phyloP scores from a whole-genome alignment of 2,888 invertebrate genomes.

The Neoscelio sp. region DNA sequence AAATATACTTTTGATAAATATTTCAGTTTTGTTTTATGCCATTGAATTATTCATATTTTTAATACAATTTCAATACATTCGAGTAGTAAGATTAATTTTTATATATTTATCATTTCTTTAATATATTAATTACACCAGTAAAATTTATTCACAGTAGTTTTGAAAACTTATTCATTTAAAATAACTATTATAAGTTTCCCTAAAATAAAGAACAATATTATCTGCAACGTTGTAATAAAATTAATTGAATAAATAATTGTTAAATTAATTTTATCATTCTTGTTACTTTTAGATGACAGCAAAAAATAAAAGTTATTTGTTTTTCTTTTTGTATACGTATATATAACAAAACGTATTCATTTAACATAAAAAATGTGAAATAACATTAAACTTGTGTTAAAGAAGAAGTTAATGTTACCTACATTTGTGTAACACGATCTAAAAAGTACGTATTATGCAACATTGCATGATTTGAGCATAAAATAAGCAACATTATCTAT shows the following conservation, averaged over 20 bases:
- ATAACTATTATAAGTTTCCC: conserved; percentile 23
- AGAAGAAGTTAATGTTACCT: conserved; percentile 29
- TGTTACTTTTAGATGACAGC: no score
- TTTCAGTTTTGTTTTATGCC: conserved; percentile 3
- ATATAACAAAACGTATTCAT: conserved; percentile 38
- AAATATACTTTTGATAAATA: conserved; percentile 39
- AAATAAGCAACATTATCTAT: conserved; percentile 51
- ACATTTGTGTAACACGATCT: conserved; percentile 37
- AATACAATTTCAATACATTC: conserved; percentile 31
- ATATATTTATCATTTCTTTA: conserved; percentile 13
- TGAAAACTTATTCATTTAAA: conserved; percentile 21
- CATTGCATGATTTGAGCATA: conserved; percentile 44
- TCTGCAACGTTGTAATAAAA: conserved; percentile 6
- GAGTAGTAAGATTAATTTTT: conserved; percentile 3
- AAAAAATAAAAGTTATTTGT: no score
- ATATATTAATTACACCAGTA: conserved; percentile 24
- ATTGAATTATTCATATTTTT: conserved; percentile 30
- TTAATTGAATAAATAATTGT: no score
- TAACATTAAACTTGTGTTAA: conserved; percentile 22
- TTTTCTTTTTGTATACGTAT: conserved; percentile 30
- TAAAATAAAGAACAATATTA: conserved; percentile 38
- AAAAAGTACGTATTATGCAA: conserved; percentile 23
- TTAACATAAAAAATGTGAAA: conserved; percentile 22
- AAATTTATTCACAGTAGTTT: conserved; percentile 37
- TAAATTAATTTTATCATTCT: no score